Evolutionary conservation across 2,797 vertebrate species (phyloP).

Genomic region (Furcifer pardalis): DNA sequence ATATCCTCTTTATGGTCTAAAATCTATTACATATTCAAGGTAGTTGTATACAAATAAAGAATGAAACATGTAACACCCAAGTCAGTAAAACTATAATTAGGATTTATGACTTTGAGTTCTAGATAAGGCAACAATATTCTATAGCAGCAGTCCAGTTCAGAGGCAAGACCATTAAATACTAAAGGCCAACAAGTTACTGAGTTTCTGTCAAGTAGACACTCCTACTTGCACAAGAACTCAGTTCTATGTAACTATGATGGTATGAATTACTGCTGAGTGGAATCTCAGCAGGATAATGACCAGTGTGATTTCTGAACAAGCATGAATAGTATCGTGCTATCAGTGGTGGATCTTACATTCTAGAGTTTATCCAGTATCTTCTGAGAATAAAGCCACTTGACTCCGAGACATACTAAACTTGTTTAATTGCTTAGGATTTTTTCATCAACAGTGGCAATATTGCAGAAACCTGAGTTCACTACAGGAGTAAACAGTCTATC

Average conservation of each 20-base stretch:
- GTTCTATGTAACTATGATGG: no score
- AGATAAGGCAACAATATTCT: not conserved
- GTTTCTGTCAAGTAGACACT: no score
- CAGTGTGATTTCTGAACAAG: not conserved
- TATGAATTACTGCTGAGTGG: no score
- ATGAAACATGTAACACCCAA: not conserved
- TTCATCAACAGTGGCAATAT: not conserved
- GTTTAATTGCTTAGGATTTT: not conserved
- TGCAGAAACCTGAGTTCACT: not conserved
- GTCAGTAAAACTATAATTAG: not conserved
- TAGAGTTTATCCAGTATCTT: not conserved
- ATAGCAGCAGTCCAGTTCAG: not conserved
- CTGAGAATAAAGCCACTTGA: not conserved
- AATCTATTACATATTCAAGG: not conserved
- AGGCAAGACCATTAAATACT: not conserved
- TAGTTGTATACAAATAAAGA: not conserved
- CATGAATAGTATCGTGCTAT: not conserved
- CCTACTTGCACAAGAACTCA: no score
- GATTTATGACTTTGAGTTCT: not conserved
- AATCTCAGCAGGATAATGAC: no score
- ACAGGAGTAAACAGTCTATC: not conserved
- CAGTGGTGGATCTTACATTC: not conserved
- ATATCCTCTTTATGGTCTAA: no score
- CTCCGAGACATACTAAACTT: not conserved
- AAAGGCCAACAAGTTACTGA: no score